A percentile compares a stretch with the other conserved stretches of the same genome.
Evolutionary conservation across 1,140 invertebrate genomes (phyloP).

Genomic region (Diorhabda carinulata): DNA sequence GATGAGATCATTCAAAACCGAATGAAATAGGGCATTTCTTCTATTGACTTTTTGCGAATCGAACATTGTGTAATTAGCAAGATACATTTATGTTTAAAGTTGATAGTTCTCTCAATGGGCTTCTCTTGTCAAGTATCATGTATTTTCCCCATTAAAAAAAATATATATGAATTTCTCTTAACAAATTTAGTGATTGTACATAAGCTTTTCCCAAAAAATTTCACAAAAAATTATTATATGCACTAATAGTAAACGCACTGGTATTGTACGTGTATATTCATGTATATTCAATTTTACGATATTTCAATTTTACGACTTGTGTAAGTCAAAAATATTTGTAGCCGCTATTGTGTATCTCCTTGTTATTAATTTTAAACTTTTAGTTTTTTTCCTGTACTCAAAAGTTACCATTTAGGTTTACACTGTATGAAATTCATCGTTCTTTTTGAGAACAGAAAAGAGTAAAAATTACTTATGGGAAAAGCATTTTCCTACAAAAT

Average conservation of each 20-base stretch:
- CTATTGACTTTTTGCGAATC: too few relatives aligned
- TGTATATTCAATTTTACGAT: neutral
- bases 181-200: too few relatives aligned
- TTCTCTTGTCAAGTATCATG: too few relatives aligned
- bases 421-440: neutral
- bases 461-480: neutral
- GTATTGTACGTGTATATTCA: neutral
- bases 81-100: too few relatives aligned
- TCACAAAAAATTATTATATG: too few relatives aligned
- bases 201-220: too few relatives aligned
- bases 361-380: neutral
- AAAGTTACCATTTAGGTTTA: neutral
- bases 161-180: too few relatives aligned
- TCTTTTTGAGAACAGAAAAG: neutral
- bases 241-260: neutral
- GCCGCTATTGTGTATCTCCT: neutral
- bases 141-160: too few relatives aligned
- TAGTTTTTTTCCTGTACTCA: neutral
- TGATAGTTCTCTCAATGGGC: too few relatives aligned
- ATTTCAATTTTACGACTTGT: neutral
- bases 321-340: neutral
- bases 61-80: too few relatives aligned
- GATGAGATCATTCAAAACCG: too few relatives aligned
- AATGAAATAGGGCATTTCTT: too few relatives aligned
- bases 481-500: neutral